phyloP scores from a whole-genome alignment of 2,113 vertebrate species.

The Tringa solitaria region DNA sequence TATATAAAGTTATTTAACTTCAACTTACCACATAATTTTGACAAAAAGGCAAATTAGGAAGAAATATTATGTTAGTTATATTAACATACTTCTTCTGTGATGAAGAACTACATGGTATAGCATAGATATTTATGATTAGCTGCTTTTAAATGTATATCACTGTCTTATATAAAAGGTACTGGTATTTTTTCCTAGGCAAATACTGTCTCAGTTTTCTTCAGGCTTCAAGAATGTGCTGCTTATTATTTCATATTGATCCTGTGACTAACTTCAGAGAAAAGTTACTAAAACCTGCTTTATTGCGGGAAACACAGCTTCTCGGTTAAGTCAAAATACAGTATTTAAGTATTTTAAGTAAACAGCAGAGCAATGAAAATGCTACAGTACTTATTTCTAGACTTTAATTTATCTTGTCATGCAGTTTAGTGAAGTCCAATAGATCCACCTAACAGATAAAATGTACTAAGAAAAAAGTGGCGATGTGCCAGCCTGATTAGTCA shows the following conservation, averaged over 20 bases:
- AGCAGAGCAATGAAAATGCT: background rate
- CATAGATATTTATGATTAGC: background rate
- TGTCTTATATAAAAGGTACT: background rate
- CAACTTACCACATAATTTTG: background rate
- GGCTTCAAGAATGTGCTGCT: background rate
- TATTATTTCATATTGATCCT: background rate
- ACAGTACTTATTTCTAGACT: background rate
- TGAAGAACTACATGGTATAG: background rate
- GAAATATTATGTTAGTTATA: background rate
- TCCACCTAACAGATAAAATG: background rate
- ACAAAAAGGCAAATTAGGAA: background rate
- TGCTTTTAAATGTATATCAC: background rate
- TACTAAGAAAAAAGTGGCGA: background rate
- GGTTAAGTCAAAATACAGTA: background rate
- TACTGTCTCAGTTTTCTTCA: background rate
- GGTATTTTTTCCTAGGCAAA: background rate
- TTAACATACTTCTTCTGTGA: background rate
- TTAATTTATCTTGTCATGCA: background rate
- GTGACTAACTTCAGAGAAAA: background rate
- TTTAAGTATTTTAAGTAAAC: background rate
- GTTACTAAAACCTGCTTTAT: background rate
- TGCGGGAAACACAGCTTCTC: background rate
- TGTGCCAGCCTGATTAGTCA: constrained; percentile 39
- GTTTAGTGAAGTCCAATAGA: background rate
- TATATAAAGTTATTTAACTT: background rate